Evolutionary conservation across 2,888 invertebrate species (phyloP).

Genomic region (Erebia aethiops): DNA sequence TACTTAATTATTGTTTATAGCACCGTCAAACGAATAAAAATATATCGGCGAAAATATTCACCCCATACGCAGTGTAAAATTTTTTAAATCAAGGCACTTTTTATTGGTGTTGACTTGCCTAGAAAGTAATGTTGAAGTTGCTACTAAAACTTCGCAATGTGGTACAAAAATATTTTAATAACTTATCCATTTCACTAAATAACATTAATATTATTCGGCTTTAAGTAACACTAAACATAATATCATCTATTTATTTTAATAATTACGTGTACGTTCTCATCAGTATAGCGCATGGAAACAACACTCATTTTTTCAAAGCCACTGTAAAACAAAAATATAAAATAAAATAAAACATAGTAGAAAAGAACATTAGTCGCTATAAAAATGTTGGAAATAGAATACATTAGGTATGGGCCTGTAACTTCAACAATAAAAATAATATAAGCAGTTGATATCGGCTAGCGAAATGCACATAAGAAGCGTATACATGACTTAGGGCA

Average conservation of each 20-base stretch:
- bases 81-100: too few species aligned
- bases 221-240: neutral
- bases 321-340: neutral
- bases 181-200: conserved; percentile 21
- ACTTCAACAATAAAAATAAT: conserved; percentile 29
- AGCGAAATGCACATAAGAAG: conserved; percentile 31
- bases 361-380: conserved; percentile 1
- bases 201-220: conserved; percentile 25
- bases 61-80: too few species aligned
- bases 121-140: neutral
- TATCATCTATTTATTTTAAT: too few species aligned
- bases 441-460: conserved; percentile 28
- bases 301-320: neutral
- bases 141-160: neutral
- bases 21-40: too few species aligned
- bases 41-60: too few species aligned
- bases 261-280: too few species aligned
- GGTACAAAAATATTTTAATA: conserved; percentile 35
- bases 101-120: too few species aligned
- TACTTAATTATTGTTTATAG: too few species aligned
- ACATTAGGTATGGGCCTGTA: conserved; percentile 5
- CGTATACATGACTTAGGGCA: conserved; percentile 33
- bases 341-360: neutral
- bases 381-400: conserved; percentile 13
- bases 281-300: neutral